phyloP scores from a whole-genome alignment of 2,113 vertebrate genomes.

The Seriola quinqueradiata region DNA sequence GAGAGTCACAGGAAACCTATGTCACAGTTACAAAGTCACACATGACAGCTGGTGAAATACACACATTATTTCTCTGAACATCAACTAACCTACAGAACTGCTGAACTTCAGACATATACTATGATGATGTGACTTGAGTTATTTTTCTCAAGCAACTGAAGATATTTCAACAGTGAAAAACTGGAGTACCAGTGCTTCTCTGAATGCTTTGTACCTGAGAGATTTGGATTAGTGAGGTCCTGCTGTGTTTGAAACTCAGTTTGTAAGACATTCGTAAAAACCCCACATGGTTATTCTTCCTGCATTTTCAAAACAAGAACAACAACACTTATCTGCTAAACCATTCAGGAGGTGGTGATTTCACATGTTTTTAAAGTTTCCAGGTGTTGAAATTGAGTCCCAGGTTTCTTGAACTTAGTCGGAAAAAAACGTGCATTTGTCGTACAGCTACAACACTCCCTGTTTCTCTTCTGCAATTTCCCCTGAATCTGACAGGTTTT shows the following conservation, averaged over 20 bases:
- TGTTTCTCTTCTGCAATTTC: constrained; percentile 41
- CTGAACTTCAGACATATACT: constrained; percentile 1
- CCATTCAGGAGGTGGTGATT: constrained; percentile 26
- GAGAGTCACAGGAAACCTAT: constrained; percentile 58
- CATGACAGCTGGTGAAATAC: constrained; percentile 32
- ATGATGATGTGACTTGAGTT: background rate
- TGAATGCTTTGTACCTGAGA: constrained; percentile 31
- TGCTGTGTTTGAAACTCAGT: constrained; percentile 31
- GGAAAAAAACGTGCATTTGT: constrained; percentile 18
- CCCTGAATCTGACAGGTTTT: constrained; percentile 33
- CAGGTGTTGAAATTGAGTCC: constrained; percentile 48
- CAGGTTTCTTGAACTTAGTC: constrained; percentile 25
- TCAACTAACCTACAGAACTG: constrained; percentile 17
- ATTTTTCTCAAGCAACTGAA: constrained; percentile 14
- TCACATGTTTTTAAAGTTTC: constrained; percentile 33
- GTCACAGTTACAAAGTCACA: constrained; percentile 58
- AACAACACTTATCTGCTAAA: constrained; percentile 32
- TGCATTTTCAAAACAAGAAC: constrained; percentile 33
- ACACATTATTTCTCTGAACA: constrained; percentile 14
- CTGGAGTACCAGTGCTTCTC: constrained; percentile 18
- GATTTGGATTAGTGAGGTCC: constrained; percentile 55
- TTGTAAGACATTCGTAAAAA: constrained; percentile 28
- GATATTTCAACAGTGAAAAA: constrained; percentile 37
- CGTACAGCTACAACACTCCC: constrained; percentile 11
- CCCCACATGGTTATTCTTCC: constrained; percentile 30